Evolutionary conservation across 64 coral and sea anemone species (phyloP).

Genomic region (Stylophora pistillata): DNA sequence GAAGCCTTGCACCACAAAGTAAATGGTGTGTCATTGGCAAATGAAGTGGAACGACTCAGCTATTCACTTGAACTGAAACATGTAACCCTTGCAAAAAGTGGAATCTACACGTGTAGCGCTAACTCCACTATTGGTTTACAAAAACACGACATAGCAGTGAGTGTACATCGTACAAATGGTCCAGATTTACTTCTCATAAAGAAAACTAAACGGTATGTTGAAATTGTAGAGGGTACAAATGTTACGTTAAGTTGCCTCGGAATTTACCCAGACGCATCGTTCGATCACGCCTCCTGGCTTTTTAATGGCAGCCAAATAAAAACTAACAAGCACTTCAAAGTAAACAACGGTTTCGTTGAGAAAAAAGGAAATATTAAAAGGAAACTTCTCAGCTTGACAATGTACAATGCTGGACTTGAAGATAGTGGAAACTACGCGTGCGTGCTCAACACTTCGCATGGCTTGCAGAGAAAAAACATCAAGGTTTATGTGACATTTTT

Average conservation of each 20-base stretch:
- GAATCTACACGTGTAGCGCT: slow-evolving; percentile 1
- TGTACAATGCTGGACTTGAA: background rate
- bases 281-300: slow-evolving; percentile 2
- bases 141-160: background rate
- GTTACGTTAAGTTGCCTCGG: background rate
- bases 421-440: slow-evolving; percentile 1
- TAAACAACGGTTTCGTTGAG: background rate
- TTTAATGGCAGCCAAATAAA: slow-evolving; percentile 4
- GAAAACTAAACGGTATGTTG: no score
- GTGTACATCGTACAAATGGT: background rate
- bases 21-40: no score
- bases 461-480: slow-evolving; percentile 2
- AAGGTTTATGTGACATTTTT: background rate
- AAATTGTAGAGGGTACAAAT: background rate
- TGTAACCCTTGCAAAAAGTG: background rate
- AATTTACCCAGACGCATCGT: slow-evolving; percentile 10
- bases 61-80: no score
- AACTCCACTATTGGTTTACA: background rate
- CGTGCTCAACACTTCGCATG: slow-evolving; percentile 29
- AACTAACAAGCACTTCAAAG: background rate
- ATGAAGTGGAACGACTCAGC: no score
- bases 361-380: background rate
- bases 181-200: background rate
- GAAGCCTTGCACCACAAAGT: background rate
- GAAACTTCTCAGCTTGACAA: background rate